Percentiles rank a stretch among this genome's conserved stretches.
These are phyloP conservation scores for Spongia lamella DNA, from an alignment of 37 sponge, comb jelly and placozoan genomes.

Conservation along the genomic window DNA sequence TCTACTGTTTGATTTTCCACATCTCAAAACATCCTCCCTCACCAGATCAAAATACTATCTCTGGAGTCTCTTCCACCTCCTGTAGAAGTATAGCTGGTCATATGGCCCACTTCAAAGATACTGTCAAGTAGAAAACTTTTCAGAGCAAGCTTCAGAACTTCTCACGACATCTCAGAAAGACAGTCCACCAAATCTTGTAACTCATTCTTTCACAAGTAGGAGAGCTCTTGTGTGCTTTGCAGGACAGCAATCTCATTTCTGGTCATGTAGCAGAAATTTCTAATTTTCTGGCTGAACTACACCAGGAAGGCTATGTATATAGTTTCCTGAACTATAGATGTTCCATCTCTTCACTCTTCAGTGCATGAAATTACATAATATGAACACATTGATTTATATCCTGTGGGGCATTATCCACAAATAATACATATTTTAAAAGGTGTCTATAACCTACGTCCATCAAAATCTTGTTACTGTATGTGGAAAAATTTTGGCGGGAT, in stretches of 20 bases:
- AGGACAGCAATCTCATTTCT: slow-evolving; percentile 6
- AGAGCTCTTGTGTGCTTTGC: slow-evolving; percentile 15
- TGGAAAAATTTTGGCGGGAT: no score
- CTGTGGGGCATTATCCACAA: slow-evolving; percentile 16
- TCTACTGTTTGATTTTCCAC: background rate
- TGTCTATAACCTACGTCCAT: slow-evolving; percentile 8
- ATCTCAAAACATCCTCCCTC: background rate
- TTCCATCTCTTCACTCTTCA: background rate
- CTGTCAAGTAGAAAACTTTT: background rate
- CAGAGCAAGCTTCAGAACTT: slow-evolving; percentile 13
- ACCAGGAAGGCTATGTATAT: slow-evolving; percentile 1
- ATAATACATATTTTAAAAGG: slow-evolving; percentile 16
- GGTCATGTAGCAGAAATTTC: background rate
- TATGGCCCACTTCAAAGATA: slow-evolving; percentile 2
- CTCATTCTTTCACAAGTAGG: slow-evolving; percentile 3
- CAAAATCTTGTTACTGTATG: slow-evolving; percentile 15
- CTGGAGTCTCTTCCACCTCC: slow-evolving; percentile 7
- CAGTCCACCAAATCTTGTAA: slow-evolving; percentile 8
- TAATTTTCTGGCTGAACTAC: slow-evolving; percentile 8
- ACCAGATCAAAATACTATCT: background rate
- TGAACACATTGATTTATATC: background rate
- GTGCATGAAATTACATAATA: no score
- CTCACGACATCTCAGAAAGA: slow-evolving; percentile 2
- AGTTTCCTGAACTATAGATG: background rate
- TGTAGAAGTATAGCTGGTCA: slow-evolving; percentile 8